Base-by-base conservation (phyloP, 2,797 vertebrate genomes). In the Cetoscarus ocellatus region DNA sequence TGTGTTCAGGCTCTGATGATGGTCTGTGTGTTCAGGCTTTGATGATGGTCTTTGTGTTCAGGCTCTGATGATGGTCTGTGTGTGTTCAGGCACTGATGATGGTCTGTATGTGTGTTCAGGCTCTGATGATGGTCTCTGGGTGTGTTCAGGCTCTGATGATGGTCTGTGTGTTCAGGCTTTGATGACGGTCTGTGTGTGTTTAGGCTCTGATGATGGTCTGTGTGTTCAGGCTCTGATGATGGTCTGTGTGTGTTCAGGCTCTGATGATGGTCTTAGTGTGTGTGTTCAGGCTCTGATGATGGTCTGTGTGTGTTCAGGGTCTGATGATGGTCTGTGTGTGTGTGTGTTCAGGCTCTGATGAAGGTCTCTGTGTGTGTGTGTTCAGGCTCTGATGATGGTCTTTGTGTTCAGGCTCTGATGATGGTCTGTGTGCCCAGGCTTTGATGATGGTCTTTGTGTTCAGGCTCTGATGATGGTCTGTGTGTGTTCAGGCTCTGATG, bases 61-160 rank as follows among this genome's bases (percentile, higher is more conserved):
- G 27, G 27, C 38, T 39, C 38, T 39, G 38, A 7, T 39, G 38
- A 39, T 5, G 3, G 8, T 72, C n/a, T n/a, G n/a, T 73, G 13
- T 80, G 8, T 70, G 73, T 82, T 52, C 86, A 99, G 98, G 93
- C 95, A 81, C 90, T 99, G 67, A 99, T 27, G 27, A 27, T 27
- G 27, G 27, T 27, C 27, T 27, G 27, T 27, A n/a, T n/a, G n/a
- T n/a, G 27, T 27, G 27, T 27, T n/a, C n/a, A n/a, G n/a, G n/a
- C 36, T 38, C 36, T 38, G 36, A 5, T 38, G 36, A 38, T 8
- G 36, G 8, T 72, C n/a, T 73, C n/a, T n/a, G n/a, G n/a, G 13
- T 80, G 8, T 70, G 73, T 82, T 52, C 86, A 99, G 98, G 93
- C 95, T 82, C 90, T 99, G 67, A 99, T 27, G 27, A 27, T 27